phyloP scores from a whole-genome alignment of 2,113 vertebrate genomes.

The rabbit (Oryctolagus cuniculus) region mOryCun1.1 NC_091442.1:4928501-4929000 shows the following conservation, averaged over 20 bases:
- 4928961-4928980: no score
- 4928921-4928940: neutral
- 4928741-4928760: no score
- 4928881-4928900: neutral
- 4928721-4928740: no score
- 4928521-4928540: neutral
- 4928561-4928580: neutral
- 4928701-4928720: neutral
- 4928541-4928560: neutral
- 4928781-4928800: no score
- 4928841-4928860: neutral
- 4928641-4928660: accelerated
- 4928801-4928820: no score
- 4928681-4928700: no score
- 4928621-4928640: neutral
- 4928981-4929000: neutral
- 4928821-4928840: neutral
- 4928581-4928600: neutral
- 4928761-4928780: no score
- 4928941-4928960: neutral
- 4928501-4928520: neutral
- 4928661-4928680: no score
- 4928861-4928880: neutral
- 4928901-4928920: neutral
- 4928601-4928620: neutral